These are phyloP conservation scores for Diplogasteroides magnus DNA, from an alignment of 1,140 invertebrate genomes.

Conservation along the genomic window DNA sequence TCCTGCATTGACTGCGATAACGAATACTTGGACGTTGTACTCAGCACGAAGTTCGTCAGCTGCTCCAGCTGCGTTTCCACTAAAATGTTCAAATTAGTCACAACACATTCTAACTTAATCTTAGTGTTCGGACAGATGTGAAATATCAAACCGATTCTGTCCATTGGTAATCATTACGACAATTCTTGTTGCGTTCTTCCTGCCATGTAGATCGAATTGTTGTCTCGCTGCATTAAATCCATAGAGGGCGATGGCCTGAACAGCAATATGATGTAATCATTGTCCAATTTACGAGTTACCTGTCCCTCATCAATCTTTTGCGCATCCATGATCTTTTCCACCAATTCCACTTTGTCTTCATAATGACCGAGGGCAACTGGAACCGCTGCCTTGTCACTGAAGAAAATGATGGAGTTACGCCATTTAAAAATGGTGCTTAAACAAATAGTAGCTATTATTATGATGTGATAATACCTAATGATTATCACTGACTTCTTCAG, in stretches of 20 bases:
- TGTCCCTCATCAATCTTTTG: slow-evolving; percentile 33
- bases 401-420: neutral
- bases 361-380: slow-evolving; percentile 53
- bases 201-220: slow-evolving; percentile 46
- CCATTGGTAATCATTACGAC: slow-evolving; percentile 52
- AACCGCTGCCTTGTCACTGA: slow-evolving; percentile 51
- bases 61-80: slow-evolving; percentile 47
- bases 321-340: slow-evolving; percentile 43
- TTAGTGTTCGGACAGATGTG: neutral
- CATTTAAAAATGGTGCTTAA: neutral
- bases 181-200: slow-evolving; percentile 41
- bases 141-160: slow-evolving; percentile 40
- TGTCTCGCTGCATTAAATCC: slow-evolving; percentile 53
- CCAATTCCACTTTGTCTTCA: slow-evolving; percentile 53
- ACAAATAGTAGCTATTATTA: too few relatives aligned
- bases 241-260: slow-evolving; percentile 44
- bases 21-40: slow-evolving; percentile 47
- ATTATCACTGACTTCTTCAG: too few relatives aligned
- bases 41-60: slow-evolving; percentile 48
- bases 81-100: too few relatives aligned
- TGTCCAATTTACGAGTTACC: slow-evolving; percentile 14
- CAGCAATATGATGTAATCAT: neutral
- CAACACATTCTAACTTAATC: neutral
- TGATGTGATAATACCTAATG: neutral
- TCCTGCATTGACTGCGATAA: slow-evolving; percentile 40